These are phyloP conservation scores for Cynaeus angustus DNA, from an alignment of 2,888 invertebrate species.

Conservation along the genomic window DNA sequence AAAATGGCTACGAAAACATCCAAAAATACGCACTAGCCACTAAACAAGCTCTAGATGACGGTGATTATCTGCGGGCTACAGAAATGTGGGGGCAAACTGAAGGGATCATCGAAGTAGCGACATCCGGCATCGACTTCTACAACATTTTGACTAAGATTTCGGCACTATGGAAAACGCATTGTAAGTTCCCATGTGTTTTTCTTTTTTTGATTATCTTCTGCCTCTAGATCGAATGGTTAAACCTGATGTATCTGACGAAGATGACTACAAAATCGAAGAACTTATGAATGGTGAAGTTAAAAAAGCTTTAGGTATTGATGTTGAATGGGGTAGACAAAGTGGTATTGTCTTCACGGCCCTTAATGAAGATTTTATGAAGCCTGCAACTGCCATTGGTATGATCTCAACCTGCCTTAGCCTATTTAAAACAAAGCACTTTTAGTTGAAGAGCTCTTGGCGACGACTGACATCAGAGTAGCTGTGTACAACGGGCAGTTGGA, in stretches of 20 bases:
- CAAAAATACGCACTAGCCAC: slow-evolving; percentile 65
- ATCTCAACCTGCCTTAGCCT: not conserved
- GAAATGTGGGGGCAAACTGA: slow-evolving; percentile 62
- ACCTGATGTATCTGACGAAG: slow-evolving; percentile 22
- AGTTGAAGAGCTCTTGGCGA: slow-evolving; percentile 82
- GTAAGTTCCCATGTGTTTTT: not conserved
- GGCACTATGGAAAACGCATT: not conserved
- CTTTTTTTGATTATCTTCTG: not conserved
- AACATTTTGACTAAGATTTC: slow-evolving; percentile 56
- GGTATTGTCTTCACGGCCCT: slow-evolving; percentile 76
- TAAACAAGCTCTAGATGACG: slow-evolving; percentile 68
- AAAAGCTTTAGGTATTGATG: slow-evolving; percentile 77
- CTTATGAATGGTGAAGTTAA: slow-evolving; percentile 85
- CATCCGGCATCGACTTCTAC: slow-evolving; percentile 57
- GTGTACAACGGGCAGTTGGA: slow-evolving; percentile 89
- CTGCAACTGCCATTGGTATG: slow-evolving; percentile 80
- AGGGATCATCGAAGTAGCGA: slow-evolving; percentile 31
- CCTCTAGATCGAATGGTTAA: slow-evolving; percentile 18
- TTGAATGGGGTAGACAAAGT: slow-evolving; percentile 80
- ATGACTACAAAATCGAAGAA: slow-evolving; percentile 62
- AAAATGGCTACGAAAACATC: slow-evolving; percentile 77
- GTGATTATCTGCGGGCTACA: slow-evolving; percentile 73
- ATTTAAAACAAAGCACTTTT: slow-evolving; percentile 44
- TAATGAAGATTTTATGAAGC: slow-evolving; percentile 80
- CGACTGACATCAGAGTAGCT: slow-evolving; percentile 79